Conservation (phyloP, 2,888 invertebrate species). For the Monopis laevigella region DNA sequence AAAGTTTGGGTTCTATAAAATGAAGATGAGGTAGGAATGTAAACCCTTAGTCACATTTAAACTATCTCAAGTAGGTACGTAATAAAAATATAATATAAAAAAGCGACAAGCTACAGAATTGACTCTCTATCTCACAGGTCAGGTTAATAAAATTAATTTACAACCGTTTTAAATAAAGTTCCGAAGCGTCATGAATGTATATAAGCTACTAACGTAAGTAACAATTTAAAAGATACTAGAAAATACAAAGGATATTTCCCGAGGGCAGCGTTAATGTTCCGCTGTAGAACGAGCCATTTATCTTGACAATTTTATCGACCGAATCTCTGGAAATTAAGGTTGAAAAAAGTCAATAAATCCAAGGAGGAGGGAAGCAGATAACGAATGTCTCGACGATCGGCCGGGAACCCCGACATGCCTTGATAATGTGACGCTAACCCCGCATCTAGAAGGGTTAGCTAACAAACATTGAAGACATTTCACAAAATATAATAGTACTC, state of each 20-base stretch:
- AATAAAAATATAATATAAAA: too few relatives aligned
- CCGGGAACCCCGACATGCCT: constrained; percentile 1
- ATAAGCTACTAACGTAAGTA: constrained; percentile 11
- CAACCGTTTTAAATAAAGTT: constrained; percentile 1
- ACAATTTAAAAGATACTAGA: constrained; percentile 11
- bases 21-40: too few relatives aligned
- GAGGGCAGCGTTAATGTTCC: constrained; percentile 56
- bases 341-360: constrained; percentile 63
- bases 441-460: too few relatives aligned
- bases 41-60: too few relatives aligned
- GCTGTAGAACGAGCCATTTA: constrained; percentile 51
- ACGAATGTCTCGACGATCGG: constrained; percentile 36
- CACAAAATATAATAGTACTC: too few relatives aligned
- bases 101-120: too few relatives aligned
- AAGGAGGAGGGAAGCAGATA: constrained; percentile 48
- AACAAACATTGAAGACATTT: too few relatives aligned
- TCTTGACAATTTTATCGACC: constrained; percentile 34
- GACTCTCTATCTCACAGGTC: too few relatives aligned
- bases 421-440: too few relatives aligned
- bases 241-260: constrained; percentile 47
- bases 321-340: constrained; percentile 62
- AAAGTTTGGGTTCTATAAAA: too few relatives aligned
- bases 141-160: too few relatives aligned
- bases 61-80: too few relatives aligned
- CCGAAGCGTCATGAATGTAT: constrained; percentile 9